Evolutionary conservation across 2,113 vertebrate species (phyloP).

Genomic region (Oenanthe melanoleuca): DNA sequence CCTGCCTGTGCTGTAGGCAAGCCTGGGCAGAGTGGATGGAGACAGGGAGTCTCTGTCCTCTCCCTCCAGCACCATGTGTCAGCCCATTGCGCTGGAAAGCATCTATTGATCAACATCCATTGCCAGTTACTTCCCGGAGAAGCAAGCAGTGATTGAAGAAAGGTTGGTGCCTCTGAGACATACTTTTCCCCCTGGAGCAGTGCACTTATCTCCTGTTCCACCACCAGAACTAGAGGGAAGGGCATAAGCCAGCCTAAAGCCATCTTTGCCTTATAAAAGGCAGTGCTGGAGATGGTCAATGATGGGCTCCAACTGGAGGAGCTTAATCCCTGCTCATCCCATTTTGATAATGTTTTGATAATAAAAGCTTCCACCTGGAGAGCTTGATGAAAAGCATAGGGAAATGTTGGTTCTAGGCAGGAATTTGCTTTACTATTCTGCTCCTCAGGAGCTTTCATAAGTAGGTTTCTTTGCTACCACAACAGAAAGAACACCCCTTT

Average conservation of each 20-base stretch:
- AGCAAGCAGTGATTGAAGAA: slow-evolving; percentile 2
- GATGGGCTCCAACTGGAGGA: background rate
- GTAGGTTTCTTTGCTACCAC: slow-evolving; percentile 46
- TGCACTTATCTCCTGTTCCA: background rate
- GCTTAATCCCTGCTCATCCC: background rate
- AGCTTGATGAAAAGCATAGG: background rate
- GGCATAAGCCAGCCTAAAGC: background rate
- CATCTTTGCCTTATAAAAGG: background rate
- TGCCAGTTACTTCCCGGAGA: slow-evolving; percentile 37
- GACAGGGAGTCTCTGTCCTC: background rate
- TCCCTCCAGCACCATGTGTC: background rate
- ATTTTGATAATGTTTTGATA: slow-evolving; percentile 4
- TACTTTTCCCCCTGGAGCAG: background rate
- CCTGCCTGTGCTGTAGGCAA: background rate
- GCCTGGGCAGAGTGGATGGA: background rate
- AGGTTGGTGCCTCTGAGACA: background rate
- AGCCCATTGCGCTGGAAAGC: background rate
- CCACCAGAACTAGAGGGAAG: background rate
- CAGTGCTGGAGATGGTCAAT: background rate
- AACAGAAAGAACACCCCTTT: slow-evolving; percentile 52
- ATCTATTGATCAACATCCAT: slow-evolving; percentile 4
- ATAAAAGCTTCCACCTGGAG: background rate
- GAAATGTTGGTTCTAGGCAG: background rate
- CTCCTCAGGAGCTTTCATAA: slow-evolving; percentile 34
- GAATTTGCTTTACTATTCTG: background rate